Conservation (phyloP, 2,113 vertebrate species). For the Rissa tridactyla region DNA sequence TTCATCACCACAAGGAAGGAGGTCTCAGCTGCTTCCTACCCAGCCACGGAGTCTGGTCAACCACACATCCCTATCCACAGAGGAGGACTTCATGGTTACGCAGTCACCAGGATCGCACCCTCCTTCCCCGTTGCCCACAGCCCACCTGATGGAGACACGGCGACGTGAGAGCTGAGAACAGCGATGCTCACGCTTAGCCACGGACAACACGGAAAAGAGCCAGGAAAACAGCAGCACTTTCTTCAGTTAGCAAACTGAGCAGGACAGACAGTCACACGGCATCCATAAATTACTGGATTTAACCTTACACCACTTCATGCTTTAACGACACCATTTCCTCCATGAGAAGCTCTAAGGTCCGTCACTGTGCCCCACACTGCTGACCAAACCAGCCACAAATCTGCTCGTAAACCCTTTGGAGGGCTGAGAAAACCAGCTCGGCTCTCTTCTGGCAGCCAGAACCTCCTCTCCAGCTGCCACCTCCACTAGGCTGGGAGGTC, state of each 20-base stretch:
- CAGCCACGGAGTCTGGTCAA: background rate
- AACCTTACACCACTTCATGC: background rate
- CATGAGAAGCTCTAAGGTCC: background rate
- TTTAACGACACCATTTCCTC: background rate
- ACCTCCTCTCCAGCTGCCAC: background rate
- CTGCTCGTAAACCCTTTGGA: background rate
- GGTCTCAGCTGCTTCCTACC: background rate
- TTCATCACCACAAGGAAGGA: background rate
- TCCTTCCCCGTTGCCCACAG: background rate
- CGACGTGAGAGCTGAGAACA: fast-evolving
- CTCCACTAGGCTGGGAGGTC: background rate
- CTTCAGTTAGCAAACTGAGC: background rate
- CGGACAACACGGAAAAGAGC: too few species aligned
- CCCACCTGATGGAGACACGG: fast-evolving
- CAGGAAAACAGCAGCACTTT: background rate
- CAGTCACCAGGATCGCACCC: background rate
- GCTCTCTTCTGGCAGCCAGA: background rate
- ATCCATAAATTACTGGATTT: fast-evolving
- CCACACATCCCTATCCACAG: background rate
- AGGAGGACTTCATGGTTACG: background rate
- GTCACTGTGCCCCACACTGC: background rate
- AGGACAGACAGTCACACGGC: background rate
- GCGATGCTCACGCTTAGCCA: fast-evolving
- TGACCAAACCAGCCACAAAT: background rate
- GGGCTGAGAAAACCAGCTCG: background rate